Base-by-base conservation (phyloP, 2,113 vertebrate genomes). In the Etia nguti region DNA sequence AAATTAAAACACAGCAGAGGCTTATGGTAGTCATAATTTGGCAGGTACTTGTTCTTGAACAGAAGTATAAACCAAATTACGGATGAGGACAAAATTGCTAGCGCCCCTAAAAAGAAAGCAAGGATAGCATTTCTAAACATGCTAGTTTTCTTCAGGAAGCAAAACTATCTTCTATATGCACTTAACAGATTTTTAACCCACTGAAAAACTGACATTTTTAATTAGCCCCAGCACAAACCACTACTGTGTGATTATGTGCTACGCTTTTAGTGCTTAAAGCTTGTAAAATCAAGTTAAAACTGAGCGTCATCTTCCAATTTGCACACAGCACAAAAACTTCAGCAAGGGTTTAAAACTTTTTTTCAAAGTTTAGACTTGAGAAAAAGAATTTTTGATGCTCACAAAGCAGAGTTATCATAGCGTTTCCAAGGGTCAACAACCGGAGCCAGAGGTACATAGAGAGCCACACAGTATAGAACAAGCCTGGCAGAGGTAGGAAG, bases 391-490 rank as follows among this genome's bases (percentile, higher is more conserved):
- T 18, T 36, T 62, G 59, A 62, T 62, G 18, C 6, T 62, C 59
- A 36, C 59, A 62, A 36, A 62, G 31, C 0, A 62, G 31, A 38
- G 60, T 65, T 65, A 38, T 65, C 18, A 38, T 31, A 65, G 1
- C 2, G 0, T 65, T 38, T 65, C 31, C 18, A 65, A 8, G 18
- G 31, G 10, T 65, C 31, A 38, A n/a, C n/a, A 65, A 65, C 31
- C 6, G 0, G 31, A 38, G 0, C 18, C n/a, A n/a, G 31, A 65
- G 18, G 31, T 12, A 38, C n/a, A n/a, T n/a, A 65, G 60, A 65
- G 18, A n/a, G 31, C 60, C 60, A 65, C 10, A 36, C 31, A 65
- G 59, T 62, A 34, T 62, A 62, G 5, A 62, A 34, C 29, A 62
- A 34, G 60, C 60, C 31, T 65, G 31, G 31, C 10, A 65, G 4